phyloP scores from a whole-genome alignment of 2,113 vertebrate species.

The Toxostoma redivivum region DNA sequence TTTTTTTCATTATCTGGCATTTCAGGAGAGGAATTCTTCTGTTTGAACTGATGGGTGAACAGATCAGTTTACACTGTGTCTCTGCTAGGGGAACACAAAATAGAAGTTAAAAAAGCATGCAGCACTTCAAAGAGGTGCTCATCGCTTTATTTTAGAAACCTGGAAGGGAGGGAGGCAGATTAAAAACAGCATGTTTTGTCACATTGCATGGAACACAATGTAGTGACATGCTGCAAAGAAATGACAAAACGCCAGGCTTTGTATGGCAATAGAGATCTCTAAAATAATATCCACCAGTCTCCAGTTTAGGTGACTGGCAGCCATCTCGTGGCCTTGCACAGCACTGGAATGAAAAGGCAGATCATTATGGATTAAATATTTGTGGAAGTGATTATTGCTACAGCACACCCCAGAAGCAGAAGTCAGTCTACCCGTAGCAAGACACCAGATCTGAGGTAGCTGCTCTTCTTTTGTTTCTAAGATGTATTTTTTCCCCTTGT shows the following conservation, averaged over 20 bases:
- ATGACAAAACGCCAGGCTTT: constrained; percentile 33
- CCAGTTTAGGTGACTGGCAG: constrained; percentile 8
- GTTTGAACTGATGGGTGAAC: constrained; percentile 49
- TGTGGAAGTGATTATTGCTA: constrained; percentile 8
- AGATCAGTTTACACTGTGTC: constrained; percentile 22
- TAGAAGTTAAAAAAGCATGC: constrained; percentile 48
- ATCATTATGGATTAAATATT: constrained; percentile 38
- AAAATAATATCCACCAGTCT: constrained; percentile 16
- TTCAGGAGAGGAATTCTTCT: constrained; percentile 5
- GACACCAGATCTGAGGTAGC: constrained; percentile 2
- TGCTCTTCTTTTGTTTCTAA: constrained; percentile 19
- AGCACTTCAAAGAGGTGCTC: constrained; percentile 60
- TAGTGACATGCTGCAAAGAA: constrained; percentile 29
- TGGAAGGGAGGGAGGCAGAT: constrained; percentile 23
- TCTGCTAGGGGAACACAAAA: constrained; percentile 29
- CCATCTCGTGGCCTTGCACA: neutral
- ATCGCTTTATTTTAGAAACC: constrained; percentile 32
- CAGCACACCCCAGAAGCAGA: neutral
- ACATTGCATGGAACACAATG: constrained; percentile 35
- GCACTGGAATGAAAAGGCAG: neutral
- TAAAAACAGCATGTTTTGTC: constrained; percentile 55
- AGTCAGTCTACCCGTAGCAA: constrained; percentile 6
- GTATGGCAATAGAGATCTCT: constrained; percentile 8
- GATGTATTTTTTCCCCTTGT: neutral
- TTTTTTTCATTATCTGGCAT: neutral